These are phyloP conservation scores for Ochotona princeps DNA, from an alignment of 2,113 vertebrate species.

Conservation along the genomic window DNA sequence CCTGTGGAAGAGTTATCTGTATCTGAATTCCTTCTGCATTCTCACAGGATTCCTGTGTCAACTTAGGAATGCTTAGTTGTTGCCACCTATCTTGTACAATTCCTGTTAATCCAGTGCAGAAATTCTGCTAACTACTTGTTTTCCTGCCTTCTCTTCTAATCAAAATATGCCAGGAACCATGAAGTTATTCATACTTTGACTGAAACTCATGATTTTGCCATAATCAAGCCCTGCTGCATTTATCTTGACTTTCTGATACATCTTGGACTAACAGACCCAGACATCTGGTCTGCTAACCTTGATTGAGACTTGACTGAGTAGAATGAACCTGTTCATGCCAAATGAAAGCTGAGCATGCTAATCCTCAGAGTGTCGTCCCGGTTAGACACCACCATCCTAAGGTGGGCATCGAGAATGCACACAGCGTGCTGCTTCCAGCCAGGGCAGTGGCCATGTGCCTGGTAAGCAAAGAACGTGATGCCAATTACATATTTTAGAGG, in stretches of 20 bases:
- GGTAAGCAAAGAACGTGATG: background rate
- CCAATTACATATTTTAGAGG: background rate
- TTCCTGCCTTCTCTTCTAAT: conserved; percentile 41
- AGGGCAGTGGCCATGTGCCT: background rate
- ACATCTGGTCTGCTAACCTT: background rate
- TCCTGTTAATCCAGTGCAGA: background rate
- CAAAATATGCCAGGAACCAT: background rate
- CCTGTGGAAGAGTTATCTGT: background rate
- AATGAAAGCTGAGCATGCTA: background rate
- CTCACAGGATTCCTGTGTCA: background rate
- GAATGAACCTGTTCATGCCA: conserved; percentile 5
- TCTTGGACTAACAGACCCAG: background rate
- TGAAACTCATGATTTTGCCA: background rate
- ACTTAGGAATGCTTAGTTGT: background rate
- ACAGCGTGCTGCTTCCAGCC: background rate
- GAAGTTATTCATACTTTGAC: background rate
- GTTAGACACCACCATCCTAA: background rate
- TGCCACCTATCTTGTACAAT: background rate
- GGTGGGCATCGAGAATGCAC: background rate
- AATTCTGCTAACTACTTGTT: background rate
- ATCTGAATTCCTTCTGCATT: background rate
- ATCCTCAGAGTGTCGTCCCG: background rate
- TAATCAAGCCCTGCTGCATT: background rate
- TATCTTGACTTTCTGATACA: conserved; percentile 43
- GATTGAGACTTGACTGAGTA: background rate